Evolutionary conservation across 2,113 vertebrate genomes (phyloP).

Genomic region (Laterallus jamaicensis): DNA sequence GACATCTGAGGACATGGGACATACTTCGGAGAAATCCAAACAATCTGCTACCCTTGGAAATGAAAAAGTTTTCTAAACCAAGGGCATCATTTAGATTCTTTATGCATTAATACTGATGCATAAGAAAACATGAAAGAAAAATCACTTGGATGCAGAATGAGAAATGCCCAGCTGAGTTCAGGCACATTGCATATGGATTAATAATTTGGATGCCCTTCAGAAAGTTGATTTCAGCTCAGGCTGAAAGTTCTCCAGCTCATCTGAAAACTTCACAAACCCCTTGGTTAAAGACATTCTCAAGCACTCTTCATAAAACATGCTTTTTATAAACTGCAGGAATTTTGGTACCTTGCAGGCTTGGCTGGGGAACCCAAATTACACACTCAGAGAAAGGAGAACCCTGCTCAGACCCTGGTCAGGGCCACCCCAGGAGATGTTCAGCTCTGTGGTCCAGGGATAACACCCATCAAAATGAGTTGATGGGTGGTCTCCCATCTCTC

Average conservation of each 20-base stretch:
- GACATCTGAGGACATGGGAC: not conserved
- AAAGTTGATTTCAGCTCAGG: not conserved
- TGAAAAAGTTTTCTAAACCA: conserved; percentile 8
- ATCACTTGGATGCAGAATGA: conserved; percentile 9
- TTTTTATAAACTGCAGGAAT: not conserved
- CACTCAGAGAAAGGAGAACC: not conserved
- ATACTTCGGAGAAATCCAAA: not conserved
- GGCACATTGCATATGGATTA: not conserved
- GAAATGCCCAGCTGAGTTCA: conserved; percentile 18
- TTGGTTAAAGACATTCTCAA: not conserved
- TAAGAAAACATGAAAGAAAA: conserved; percentile 19
- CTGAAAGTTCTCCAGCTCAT: not conserved
- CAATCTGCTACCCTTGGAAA: not conserved
- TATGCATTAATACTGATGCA: not conserved
- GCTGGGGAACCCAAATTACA: not conserved
- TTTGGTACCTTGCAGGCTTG: not conserved
- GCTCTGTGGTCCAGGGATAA: not conserved
- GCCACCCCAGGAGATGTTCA: not conserved
- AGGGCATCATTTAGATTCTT: not conserved
- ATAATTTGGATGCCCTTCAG: conserved; percentile 15
- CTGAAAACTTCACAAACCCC: not conserved
- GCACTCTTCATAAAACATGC: not conserved
- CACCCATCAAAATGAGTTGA: not conserved
- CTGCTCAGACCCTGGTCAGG: not conserved
- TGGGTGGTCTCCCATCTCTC: not conserved